A percentile compares a stretch with the other conserved stretches of the same genome.
phyloP scores from a whole-genome alignment of 2,888 invertebrate genomes.

The Phalangium opilio region DNA sequence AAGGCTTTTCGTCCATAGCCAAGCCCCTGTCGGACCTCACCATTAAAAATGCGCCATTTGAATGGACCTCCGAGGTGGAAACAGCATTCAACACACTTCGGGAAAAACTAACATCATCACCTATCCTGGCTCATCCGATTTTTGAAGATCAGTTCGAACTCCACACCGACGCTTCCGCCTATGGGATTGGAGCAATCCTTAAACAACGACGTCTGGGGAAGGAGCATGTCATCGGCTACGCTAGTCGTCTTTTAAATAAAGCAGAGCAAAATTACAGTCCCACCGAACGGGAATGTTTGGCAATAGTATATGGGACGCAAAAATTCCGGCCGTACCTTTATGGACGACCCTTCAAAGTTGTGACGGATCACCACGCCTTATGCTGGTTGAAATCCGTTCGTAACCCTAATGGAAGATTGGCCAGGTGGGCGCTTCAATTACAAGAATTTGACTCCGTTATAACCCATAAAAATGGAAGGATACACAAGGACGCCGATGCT shows the following conservation, averaged over 20 bases:
- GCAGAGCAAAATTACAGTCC: constrained; percentile 26
- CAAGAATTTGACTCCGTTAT: constrained; percentile 29
- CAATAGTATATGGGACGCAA: constrained; percentile 27
- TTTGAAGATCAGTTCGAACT: constrained; percentile 16
- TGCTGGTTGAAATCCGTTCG: constrained; percentile 33
- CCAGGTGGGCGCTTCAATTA: constrained; percentile 33
- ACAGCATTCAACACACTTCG: constrained; percentile 9
- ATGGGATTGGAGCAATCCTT: constrained; percentile 23
- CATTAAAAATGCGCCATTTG: constrained; percentile 3
- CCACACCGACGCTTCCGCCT: constrained; percentile 21
- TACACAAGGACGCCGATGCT: constrained; percentile 30
- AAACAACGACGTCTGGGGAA: constrained; percentile 16
- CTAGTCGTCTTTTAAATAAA: constrained; percentile 6
- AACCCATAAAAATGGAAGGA: constrained; percentile 29
- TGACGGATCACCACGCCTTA: constrained; percentile 35
- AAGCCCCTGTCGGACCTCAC: too few species aligned
- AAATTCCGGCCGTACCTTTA: constrained; percentile 33
- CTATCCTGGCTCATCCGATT: constrained; percentile 19
- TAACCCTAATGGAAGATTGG: constrained; percentile 31
- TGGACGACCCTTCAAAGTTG: constrained; percentile 25
- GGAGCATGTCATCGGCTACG: constrained; percentile 20
- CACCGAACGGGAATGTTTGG: constrained; percentile 31
- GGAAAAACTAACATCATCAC: constrained; percentile 7
- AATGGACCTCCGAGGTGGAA: constrained; percentile 2
- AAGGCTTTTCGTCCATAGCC: too few species aligned